Base-by-base conservation (phyloP, 1,140 invertebrate species). In the Drosophila triauraria region DNA sequence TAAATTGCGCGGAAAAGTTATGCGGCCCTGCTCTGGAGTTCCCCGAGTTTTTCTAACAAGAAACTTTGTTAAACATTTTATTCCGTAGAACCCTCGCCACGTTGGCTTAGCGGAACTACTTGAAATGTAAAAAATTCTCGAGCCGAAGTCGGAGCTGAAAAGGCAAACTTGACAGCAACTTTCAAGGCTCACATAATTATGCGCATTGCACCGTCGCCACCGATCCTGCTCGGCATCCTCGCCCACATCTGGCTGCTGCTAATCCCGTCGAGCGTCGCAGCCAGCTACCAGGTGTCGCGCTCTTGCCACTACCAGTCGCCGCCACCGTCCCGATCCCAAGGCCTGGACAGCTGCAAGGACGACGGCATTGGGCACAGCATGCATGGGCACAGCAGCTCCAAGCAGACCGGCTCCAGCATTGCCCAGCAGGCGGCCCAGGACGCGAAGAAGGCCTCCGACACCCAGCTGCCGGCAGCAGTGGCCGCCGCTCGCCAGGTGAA, bases 401-500 rank as follows among this genome's bases (percentile, higher is more conserved):
- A 87, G 17, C 72, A 93, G 46, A 92, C 92, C 20, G 94, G 94
- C 2, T 93, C 93, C 0, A 95, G 93, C 78, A 95, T 95, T 60
- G 95, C 95, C 1, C 94, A 95, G 69, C 95, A 95, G 77, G 95
- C 95, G 0, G 95, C 95, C 0, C 93, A 94, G 27, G 95, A 95
- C 78, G 95, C 95, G 0, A 95, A 95, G 76, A 94, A 94, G 3
- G 95, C 95, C 3, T 95, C 95, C 40, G 95, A 95, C 27, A 95
- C 95, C 0, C 95, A 96, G 75, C 94, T 94, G 64, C 94, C 95
- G 4, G 95, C 95, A 1, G 95, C 95, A 8, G 93, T 94, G 42
- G 95, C 95, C 75, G 95, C 95, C 15, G 93, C 95, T n/a, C 95
- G 94, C 27, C 90, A 95, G 93, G 95, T 96, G 13, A 96, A 96